phyloP scores from a whole-genome alignment of 2,113 vertebrate genomes.

The Nibea albiflora region DNA sequence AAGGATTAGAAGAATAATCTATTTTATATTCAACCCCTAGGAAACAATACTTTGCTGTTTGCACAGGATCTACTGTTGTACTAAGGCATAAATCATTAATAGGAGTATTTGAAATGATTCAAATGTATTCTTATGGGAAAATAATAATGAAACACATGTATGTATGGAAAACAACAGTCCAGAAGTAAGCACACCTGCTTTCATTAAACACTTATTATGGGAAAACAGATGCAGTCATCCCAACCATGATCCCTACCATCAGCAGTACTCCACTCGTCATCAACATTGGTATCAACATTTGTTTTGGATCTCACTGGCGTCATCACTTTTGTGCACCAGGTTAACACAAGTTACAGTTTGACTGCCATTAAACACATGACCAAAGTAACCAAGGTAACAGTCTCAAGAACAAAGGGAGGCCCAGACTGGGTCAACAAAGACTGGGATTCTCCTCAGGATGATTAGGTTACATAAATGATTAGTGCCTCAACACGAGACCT shows the following conservation, averaged over 20 bases:
- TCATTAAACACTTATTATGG: constrained; percentile 17
- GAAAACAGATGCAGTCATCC: constrained; percentile 29
- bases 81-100: neutral
- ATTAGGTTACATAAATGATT: constrained; percentile 78
- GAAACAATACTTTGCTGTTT: neutral
- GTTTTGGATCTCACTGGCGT: constrained; percentile 31
- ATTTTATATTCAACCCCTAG: neutral
- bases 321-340: constrained; percentile 10
- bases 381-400: constrained; percentile 65
- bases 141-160: neutral
- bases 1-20: constrained; percentile 7
- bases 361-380: constrained; percentile 54
- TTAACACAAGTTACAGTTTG: constrained; percentile 43
- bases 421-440: constrained; percentile 69
- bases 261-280: constrained; percentile 32
- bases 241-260: constrained; percentile 19
- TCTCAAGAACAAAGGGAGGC: constrained; percentile 67
- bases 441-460: constrained; percentile 71
- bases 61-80: neutral
- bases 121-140: neutral
- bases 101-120: neutral
- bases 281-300: constrained; percentile 19
- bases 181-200: constrained; percentile 11
- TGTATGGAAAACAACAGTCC: neutral
- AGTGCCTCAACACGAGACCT: constrained; percentile 50